Conservation (phyloP, 2,113 vertebrate genomes). For the Amphiprion percula region DNA sequence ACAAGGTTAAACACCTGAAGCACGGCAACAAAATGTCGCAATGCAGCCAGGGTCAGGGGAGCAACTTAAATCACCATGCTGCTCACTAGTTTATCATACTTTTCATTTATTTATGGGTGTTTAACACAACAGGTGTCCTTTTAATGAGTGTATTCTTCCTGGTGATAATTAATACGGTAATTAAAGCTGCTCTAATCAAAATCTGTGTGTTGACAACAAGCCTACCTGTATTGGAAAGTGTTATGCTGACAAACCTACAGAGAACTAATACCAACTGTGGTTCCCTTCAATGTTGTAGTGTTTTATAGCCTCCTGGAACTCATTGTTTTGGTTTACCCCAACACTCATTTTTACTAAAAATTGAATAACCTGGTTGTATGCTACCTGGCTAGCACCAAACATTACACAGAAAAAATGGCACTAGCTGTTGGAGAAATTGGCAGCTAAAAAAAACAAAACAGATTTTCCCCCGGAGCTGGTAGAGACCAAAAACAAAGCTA, state of each 20-base stretch:
- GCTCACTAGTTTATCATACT: conserved; percentile 22
- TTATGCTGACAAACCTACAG: neutral
- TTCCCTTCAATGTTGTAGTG: neutral
- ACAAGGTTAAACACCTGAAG: conserved; percentile 81
- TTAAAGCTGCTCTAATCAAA: neutral
- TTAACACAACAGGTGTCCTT: conserved; percentile 4
- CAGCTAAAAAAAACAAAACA: neutral
- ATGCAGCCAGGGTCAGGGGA: conserved; percentile 58
- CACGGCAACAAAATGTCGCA: conserved; percentile 56
- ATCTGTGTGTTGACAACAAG: neutral
- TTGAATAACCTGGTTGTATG: neutral
- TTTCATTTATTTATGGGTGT: conserved; percentile 44
- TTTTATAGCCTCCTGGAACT: conserved; percentile 18
- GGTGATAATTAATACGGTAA: neutral
- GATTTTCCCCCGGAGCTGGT: neutral
- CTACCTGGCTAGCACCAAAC: neutral
- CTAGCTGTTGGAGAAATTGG: neutral
- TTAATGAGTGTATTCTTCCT: neutral
- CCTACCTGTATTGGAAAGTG: neutral
- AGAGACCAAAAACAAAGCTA: too few relatives aligned
- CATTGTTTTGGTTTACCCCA: conserved; percentile 17
- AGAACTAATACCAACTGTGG: neutral
- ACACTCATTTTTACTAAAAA: neutral
- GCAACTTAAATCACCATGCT: conserved; percentile 46
- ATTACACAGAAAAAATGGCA: neutral